Evolutionary conservation across 2,888 invertebrate genomes (phyloP), one percentile per base, ranked within the genome.

Genomic region (Syrphus vitripennis): DNA sequence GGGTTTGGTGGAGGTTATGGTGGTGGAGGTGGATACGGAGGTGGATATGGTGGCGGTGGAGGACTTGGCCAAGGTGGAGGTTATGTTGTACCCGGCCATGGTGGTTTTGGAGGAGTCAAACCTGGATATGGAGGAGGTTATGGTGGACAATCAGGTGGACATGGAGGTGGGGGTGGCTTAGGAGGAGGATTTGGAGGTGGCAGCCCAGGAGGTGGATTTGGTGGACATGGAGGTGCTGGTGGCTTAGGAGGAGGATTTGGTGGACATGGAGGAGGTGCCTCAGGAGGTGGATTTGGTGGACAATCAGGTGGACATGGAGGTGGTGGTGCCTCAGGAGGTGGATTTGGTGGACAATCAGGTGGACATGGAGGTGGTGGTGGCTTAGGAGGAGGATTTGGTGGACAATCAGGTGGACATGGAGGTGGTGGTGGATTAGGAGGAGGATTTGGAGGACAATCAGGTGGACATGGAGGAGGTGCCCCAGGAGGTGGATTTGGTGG

Each of bases 31-130:
- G 61, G 61, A 6, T 26, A 4, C 10, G 59, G 59, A 4, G 16
- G 16, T 16, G 55, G 55, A 9, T 16, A 55, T 14, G 59, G 59
- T 21, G 59, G 59, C 14, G 59, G 59, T 5, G 19, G 29, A 16
- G 61, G 65, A 14, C 26, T n/a, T 40, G 61, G 65, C 12, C 65
- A 29, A 16, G 65, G 65, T 5, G 65, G 65, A 5, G 45, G 29
- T 16, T 29, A 9, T 12, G n/a, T 16, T n/a, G 57, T 19, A n/a
- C 57, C 57, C 9, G 57, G 16, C 2, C 7, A 3, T 24, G 63
- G 45, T 29, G 59, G 57, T 31, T 31, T 31, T 12, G 57, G 57
- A n/a, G n/a, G n/a, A n/a, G n/a, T n/a, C n/a, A n/a, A n/a, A 1
- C 31, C n/a, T 4, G 57, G 57, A n/a, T n/a, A n/a, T 21, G 59